These are phyloP conservation scores for Acronicta aceris DNA, from an alignment of 2,888 invertebrate genomes.

Conservation along the genomic window DNA sequence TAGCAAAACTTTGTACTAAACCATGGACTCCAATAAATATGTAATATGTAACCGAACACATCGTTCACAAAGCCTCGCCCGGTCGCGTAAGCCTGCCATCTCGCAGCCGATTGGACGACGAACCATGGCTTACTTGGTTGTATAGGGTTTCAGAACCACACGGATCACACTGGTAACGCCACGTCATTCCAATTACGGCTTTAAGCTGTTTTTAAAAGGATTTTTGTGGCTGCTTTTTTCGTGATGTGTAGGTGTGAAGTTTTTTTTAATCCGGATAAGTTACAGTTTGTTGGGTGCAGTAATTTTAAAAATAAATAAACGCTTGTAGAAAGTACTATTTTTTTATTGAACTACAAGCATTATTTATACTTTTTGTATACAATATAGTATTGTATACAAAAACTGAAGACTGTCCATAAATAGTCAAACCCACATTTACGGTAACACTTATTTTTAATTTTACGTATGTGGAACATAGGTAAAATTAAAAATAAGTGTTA, in stretches of 20 bases:
- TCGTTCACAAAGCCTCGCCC: slow-evolving; percentile 66
- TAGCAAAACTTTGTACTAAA: slow-evolving; percentile 20
- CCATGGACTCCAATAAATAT: slow-evolving; percentile 46
- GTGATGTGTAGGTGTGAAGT: slow-evolving; percentile 50
- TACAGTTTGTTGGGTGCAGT: slow-evolving; percentile 18
- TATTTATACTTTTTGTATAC: too few species aligned
- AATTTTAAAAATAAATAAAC: too few species aligned
- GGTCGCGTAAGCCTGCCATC: slow-evolving; percentile 60
- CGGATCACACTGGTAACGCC: slow-evolving; percentile 64
- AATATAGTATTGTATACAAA: too few species aligned
- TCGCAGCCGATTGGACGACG: slow-evolving; percentile 70
- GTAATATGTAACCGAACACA: slow-evolving; percentile 62
- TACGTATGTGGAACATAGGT: too few species aligned
- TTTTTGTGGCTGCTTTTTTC: slow-evolving; percentile 53
- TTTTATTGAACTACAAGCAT: too few species aligned
- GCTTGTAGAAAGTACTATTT: too few species aligned
- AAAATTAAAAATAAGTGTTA: too few species aligned
- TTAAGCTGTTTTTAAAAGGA: slow-evolving; percentile 58
- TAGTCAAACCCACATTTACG: too few species aligned
- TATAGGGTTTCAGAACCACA: slow-evolving; percentile 73
- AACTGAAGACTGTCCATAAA: too few species aligned
- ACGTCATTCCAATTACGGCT: slow-evolving; percentile 56
- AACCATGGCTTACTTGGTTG: slow-evolving; percentile 65
- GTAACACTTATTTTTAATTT: too few species aligned
- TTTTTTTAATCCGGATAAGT: slow-evolving; percentile 41